Conservation (phyloP, 92 coral and sea anemone species). For the Blastomussa wellsi region DNA sequence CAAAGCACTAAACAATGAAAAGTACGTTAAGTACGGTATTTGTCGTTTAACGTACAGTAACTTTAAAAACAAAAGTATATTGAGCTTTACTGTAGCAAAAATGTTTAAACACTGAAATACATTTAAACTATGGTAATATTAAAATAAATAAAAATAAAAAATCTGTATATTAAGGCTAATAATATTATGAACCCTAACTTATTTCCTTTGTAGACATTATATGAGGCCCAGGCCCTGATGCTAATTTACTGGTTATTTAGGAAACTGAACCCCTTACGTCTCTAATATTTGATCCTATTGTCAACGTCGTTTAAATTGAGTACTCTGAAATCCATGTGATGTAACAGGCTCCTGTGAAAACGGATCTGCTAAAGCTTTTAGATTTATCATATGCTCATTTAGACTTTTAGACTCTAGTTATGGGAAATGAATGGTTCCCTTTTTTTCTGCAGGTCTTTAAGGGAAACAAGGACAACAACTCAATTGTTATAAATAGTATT, state of each 20-base stretch:
- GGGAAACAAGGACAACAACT: slow-evolving; percentile 83
- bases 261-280: background rate
- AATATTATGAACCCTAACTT: background rate
- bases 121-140: too few relatives aligned
- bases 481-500: slow-evolving; percentile 80
- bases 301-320: background rate
- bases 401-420: background rate
- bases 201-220: background rate
- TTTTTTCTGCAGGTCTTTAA: slow-evolving; percentile 61
- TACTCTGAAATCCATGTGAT: background rate
- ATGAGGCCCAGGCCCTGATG: background rate
- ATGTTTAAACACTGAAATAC: background rate
- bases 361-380: background rate
- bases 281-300: background rate
- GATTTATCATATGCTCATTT: background rate
- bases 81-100: background rate
- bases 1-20: background rate
- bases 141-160: too few relatives aligned
- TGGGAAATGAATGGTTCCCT: background rate
- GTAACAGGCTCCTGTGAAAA: background rate
- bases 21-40: background rate
- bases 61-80: background rate
- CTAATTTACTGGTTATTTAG: background rate
- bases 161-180: too few relatives aligned
- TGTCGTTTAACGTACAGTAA: background rate